Evolutionary conservation across 2,888 invertebrate genomes (phyloP).

Genomic region (Ennomos fuscantarius): DNA sequence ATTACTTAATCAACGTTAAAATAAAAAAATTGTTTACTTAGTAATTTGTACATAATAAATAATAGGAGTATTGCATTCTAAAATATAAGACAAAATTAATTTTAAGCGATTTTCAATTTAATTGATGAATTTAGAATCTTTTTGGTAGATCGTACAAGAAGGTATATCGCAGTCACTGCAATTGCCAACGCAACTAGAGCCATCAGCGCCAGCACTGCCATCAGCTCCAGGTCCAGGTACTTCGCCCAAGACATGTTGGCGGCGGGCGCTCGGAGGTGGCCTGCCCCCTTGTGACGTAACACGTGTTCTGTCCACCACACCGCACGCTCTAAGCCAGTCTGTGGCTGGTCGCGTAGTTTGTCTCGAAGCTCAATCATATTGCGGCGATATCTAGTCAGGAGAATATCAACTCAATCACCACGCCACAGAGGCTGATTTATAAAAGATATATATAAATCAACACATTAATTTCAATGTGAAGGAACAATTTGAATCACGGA

Average conservation of each 20-base stretch:
- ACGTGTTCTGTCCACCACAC: no score
- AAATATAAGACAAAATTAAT: no score
- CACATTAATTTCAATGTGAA: no score
- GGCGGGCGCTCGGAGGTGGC: constrained; percentile 64
- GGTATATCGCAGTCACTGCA: neutral
- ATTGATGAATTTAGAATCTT: no score
- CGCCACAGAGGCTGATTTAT: no score
- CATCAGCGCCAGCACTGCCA: neutral
- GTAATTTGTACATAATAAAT: no score
- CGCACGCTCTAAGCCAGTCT: constrained; percentile 63
- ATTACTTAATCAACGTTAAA: no score
- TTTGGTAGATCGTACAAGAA: neutral
- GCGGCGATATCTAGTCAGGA: constrained; percentile 32
- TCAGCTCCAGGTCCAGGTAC: constrained; percentile 33
- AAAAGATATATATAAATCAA: no score
- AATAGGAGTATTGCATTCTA: no score
- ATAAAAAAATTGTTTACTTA: no score
- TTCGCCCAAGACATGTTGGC: constrained; percentile 53
- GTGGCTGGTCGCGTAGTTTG: constrained; percentile 64
- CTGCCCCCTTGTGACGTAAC: constrained; percentile 66
- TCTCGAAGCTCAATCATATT: constrained; percentile 47
- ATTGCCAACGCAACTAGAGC: neutral
- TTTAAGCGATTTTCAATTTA: constrained; percentile 9
- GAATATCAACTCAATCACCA: no score
- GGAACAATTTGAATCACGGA: no score